phyloP scores from a whole-genome alignment of 2,113 vertebrate species.

The Narcine bancroftii region DNA sequence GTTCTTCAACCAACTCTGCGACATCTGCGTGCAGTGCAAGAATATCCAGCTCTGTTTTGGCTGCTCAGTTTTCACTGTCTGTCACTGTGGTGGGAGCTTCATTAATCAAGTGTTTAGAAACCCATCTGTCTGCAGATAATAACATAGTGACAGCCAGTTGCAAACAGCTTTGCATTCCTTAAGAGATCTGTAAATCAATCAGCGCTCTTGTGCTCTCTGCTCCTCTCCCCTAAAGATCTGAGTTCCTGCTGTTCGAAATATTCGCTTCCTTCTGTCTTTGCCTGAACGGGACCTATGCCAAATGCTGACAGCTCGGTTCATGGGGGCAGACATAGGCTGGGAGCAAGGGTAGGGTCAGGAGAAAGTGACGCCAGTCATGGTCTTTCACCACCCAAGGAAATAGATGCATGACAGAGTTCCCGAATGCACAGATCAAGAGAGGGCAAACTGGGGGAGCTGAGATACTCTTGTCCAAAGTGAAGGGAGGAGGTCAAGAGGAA shows the following conservation, averaged over 20 bases:
- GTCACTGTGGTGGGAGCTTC: not conserved
- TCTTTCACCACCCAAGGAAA: not conserved
- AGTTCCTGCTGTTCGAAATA: not conserved
- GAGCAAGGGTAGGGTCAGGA: no score
- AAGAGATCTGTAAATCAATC: not conserved
- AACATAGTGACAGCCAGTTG: not conserved
- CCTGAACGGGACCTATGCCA: not conserved
- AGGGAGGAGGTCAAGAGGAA: not conserved
- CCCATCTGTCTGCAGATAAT: conserved; percentile 22
- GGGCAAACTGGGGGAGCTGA: not conserved
- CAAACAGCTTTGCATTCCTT: conserved; percentile 21
- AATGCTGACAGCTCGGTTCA: not conserved
- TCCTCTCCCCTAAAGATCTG: not conserved
- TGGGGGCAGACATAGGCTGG: not conserved
- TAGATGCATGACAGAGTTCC: not conserved
- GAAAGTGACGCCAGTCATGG: not conserved
- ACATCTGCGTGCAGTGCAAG: no score
- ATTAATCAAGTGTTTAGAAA: conserved; percentile 33
- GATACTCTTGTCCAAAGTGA: not conserved
- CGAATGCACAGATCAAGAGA: not conserved
- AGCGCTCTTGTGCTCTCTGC: not conserved
- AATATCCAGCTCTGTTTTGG: not conserved
- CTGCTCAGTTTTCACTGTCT: not conserved
- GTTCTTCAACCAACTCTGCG: not conserved
- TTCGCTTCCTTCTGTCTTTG: not conserved